Percentiles rank a stretch among this genome's conserved stretches.
phyloP scores from a whole-genome alignment of 2,113 vertebrate species.

The Miniopterus natalensis region DNA sequence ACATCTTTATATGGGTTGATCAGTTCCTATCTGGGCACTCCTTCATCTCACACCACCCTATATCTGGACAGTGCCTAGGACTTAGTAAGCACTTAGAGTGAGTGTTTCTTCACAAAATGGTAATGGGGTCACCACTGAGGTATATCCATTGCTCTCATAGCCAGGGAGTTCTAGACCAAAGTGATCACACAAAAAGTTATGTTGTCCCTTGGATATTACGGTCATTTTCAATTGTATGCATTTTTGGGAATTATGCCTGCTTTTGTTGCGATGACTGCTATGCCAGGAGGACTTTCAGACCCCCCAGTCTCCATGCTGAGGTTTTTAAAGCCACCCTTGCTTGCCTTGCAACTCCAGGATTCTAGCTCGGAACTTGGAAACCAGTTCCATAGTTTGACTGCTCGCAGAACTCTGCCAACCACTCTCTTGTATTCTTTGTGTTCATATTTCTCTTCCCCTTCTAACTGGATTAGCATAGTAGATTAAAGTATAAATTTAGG shows the following conservation, averaged over 20 bases:
- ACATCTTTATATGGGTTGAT: background rate
- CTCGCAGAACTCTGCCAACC: background rate
- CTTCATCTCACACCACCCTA: background rate
- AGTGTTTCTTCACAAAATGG: background rate
- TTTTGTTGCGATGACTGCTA: background rate
- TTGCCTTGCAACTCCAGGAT: background rate
- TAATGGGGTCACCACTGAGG: background rate
- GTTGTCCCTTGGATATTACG: background rate
- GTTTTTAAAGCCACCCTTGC: background rate
- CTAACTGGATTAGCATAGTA: background rate
- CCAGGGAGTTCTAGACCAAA: background rate
- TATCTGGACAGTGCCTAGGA: background rate
- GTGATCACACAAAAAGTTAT: background rate
- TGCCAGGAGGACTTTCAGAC: background rate
- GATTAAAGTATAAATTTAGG: background rate
- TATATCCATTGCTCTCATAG: background rate
- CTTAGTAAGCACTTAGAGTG: background rate
- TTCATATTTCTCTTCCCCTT: background rate
- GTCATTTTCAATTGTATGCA: background rate
- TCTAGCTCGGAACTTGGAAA: slow-evolving; percentile 15
- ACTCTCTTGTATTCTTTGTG: background rate
- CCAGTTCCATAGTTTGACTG: background rate
- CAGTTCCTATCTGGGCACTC: background rate
- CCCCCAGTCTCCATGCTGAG: background rate
- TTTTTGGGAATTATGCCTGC: background rate